phyloP scores from a whole-genome alignment of 2,888 invertebrate genomes.

The Macrophya annulata region DNA sequence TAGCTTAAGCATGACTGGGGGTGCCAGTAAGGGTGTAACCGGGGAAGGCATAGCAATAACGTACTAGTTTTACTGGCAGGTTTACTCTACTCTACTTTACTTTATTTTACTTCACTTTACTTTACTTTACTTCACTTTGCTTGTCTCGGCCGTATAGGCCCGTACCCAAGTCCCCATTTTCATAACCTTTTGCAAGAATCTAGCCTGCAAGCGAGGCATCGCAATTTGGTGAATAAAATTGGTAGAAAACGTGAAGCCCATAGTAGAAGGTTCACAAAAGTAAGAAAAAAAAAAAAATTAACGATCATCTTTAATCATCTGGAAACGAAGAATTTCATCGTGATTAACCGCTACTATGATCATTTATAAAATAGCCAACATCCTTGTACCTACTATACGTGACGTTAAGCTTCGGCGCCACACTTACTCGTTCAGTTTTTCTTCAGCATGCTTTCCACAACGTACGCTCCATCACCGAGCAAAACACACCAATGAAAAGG shows the following conservation, averaged over 20 bases:
- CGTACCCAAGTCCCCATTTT: not conserved
- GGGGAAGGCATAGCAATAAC: slow-evolving; percentile 35
- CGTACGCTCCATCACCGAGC: slow-evolving; percentile 12
- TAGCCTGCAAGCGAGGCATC: not conserved
- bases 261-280: not conserved
- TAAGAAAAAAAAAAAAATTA: not conserved
- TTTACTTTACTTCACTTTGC: slow-evolving; percentile 20
- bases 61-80: slow-evolving; percentile 54
- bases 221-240: not conserved
- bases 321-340: not conserved
- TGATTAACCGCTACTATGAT: not conserved
- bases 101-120: slow-evolving; percentile 32
- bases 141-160: not conserved
- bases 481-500: slow-evolving; percentile 38
- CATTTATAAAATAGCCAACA: not conserved
- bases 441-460: not conserved
- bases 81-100: slow-evolving; percentile 54
- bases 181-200: slow-evolving; percentile 9
- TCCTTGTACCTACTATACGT: not conserved
- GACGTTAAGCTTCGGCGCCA: slow-evolving; percentile 22
- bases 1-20: slow-evolving; percentile 52
- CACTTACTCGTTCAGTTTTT: not conserved
- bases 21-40: slow-evolving; percentile 38
- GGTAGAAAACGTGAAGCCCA: not conserved
- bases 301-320: not conserved